Percentiles rank a stretch among this genome's conserved stretches.
phyloP scores from a whole-genome alignment of 37 sponge, comb jelly and placozoan species.

The Mnemiopsis leidyi region DNA sequence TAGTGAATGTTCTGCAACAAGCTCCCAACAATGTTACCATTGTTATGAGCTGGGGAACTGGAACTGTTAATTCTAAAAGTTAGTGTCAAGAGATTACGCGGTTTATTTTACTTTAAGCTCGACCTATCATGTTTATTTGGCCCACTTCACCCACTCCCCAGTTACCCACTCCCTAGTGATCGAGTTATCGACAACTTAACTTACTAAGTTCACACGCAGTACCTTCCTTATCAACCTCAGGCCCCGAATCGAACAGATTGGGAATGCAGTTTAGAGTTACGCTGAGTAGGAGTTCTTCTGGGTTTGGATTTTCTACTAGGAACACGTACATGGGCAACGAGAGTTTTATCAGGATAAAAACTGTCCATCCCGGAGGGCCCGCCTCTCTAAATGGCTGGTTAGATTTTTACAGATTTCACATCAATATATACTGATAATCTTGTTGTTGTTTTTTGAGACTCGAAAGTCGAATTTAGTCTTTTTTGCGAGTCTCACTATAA shows the following conservation, averaged over 20 bases:
- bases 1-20: not conserved
- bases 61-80: not conserved
- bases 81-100: too few relatives aligned
- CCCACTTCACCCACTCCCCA: too few relatives aligned
- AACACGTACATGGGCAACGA: conserved; percentile 49
- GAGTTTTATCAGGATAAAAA: conserved; percentile 43
- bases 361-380: not conserved
- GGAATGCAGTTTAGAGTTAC: conserved; percentile 19
- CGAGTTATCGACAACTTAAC: too few relatives aligned
- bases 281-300: not conserved
- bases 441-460: too few relatives aligned
- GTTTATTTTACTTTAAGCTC: too few relatives aligned
- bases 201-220: too few relatives aligned
- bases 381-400: not conserved
- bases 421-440: too few relatives aligned
- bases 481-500: too few relatives aligned
- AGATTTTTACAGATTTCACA: not conserved
- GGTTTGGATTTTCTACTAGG: conserved; percentile 13
- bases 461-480: too few relatives aligned
- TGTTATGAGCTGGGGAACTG: conserved; percentile 50
- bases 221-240: too few relatives aligned
- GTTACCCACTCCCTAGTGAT: too few relatives aligned
- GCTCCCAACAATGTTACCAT: conserved; percentile 3
- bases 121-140: too few relatives aligned
- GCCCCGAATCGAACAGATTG: not conserved